phyloP scores from a whole-genome alignment of 2,113 vertebrate genomes.

The Gadus macrocephalus region DNA sequence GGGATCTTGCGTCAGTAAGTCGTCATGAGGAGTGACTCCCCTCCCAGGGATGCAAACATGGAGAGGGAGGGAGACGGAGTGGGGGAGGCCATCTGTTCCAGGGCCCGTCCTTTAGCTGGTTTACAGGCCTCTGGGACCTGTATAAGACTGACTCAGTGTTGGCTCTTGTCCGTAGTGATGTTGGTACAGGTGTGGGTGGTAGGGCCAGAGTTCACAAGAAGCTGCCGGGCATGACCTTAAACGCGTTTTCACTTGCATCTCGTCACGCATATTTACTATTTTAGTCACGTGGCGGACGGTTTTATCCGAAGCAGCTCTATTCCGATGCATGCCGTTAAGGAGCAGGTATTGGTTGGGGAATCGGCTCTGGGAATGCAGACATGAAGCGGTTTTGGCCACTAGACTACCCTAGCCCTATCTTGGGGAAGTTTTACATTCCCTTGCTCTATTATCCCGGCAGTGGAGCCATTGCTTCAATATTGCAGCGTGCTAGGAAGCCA shows the following conservation, averaged over 20 bases:
- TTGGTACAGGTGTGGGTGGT: background rate
- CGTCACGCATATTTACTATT: no score
- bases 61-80: slow-evolving; percentile 6
- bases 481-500: no score
- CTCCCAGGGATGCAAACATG: slow-evolving; percentile 63
- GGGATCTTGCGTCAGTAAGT: slow-evolving; percentile 70
- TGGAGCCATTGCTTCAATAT: no score
- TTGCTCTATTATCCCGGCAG: no score
- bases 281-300: no score
- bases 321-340: no score
- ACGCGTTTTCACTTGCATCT: background rate
- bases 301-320: no score
- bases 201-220: background rate
- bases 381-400: no score
- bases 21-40: slow-evolving; percentile 63
- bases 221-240: background rate
- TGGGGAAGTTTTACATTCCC: no score
- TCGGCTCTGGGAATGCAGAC: no score
- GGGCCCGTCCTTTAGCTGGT: slow-evolving; percentile 39
- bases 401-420: no score
- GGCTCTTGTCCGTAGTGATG: slow-evolving; percentile 2
- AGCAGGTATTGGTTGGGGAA: no score
- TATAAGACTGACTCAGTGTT: slow-evolving; percentile 12
- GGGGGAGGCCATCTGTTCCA: slow-evolving; percentile 48
- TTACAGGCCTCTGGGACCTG: slow-evolving; percentile 33